Evolutionary conservation across 2,797 vertebrate species (phyloP), one percentile per base, ranked within the genome.

Genomic region (Numenius phaeopus): DNA sequence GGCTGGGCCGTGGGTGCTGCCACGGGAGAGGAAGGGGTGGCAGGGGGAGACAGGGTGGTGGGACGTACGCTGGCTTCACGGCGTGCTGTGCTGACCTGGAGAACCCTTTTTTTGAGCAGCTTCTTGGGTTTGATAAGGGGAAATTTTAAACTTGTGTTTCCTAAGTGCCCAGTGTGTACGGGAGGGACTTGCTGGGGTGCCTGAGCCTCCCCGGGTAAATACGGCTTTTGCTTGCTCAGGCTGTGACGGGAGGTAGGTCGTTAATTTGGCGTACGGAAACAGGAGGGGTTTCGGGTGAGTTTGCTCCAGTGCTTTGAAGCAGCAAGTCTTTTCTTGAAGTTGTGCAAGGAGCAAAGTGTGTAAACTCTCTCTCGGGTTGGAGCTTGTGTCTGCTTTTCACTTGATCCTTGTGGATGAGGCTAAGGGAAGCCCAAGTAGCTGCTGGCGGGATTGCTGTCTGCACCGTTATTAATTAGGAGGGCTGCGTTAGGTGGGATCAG

Each of bases 151-250:
- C 7, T 14, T 3, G 37, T 22, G 50, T 8, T 83, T 67, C 46
- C 1, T 1, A 6, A 42, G 49, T 1, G 46, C 5, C 32, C 14
- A 0, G 39, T 1, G 66, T 8, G 20, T 22, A 4, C n/a, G 2
- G 62, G 27, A 64, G 13, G 17, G 49, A 19, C 9, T 44, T 19
- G 14, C 49, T 6, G 62, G 26, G 29, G 10, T 21, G 30, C 14
- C 26, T 2, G 46, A 30, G 9, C n/a, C 9, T 11, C 0, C 29
- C 32, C 9, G 3, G 44, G 82, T 20, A 10, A 54, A 21, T 4
- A 9, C 27, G 1, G 81, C 3, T 16, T 72, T 32, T 11, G 50
- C 1, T 26, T 14, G 52, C 5, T 39, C 11, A 0, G 47, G 52
- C 69, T 10, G 59, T 20, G 40, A 9, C 5, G 4, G 55, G 9